Percentiles rank a stretch among this genome's conserved stretches.
Evolutionary conservation across 2,888 invertebrate genomes (phyloP).

Genomic region (Clostera curtula): DNA sequence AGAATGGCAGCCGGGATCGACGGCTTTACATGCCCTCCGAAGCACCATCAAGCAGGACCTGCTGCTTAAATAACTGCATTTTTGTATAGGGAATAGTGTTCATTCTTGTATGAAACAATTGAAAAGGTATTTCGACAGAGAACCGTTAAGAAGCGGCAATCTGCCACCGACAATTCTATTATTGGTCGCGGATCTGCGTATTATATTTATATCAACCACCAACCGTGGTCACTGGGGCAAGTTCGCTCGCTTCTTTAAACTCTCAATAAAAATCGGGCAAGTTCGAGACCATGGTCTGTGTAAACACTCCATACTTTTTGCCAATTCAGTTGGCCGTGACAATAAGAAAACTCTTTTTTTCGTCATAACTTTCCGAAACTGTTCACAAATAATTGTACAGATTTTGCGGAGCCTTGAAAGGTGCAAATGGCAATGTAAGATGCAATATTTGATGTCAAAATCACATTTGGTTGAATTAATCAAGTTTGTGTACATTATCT

Average conservation of each 20-base stretch:
- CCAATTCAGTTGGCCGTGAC: slow-evolving; percentile 17
- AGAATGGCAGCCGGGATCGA: too few species aligned
- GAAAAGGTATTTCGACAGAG: slow-evolving; percentile 29
- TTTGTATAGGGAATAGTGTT: too few species aligned
- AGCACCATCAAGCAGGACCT: too few species aligned
- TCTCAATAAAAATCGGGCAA: slow-evolving; percentile 65
- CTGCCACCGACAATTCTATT: slow-evolving; percentile 43
- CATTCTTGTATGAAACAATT: slow-evolving; percentile 22
- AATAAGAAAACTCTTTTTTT: slow-evolving; percentile 7
- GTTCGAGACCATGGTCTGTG: slow-evolving; percentile 61
- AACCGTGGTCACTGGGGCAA: slow-evolving; percentile 66
- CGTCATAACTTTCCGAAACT: slow-evolving; percentile 4
- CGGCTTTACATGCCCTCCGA: too few species aligned
- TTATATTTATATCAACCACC: slow-evolving; percentile 60
- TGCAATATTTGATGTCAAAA: neutral
- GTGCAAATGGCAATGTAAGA: slow-evolving; percentile 4
- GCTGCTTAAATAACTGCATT: slow-evolving; percentile 8
- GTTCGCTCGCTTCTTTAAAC: slow-evolving; percentile 64
- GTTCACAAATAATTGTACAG: slow-evolving; percentile 8
- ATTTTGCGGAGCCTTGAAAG: slow-evolving; percentile 12
- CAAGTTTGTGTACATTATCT: slow-evolving; percentile 20
- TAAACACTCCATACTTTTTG: slow-evolving; percentile 30
- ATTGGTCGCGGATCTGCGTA: slow-evolving; percentile 44
- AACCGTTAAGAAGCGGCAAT: slow-evolving; percentile 30
- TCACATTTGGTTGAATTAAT: neutral